A percentile compares a stretch with the other conserved stretches of the same genome.
phyloP scores from a whole-genome alignment of 2,888 invertebrate genomes.

The Thymelicus sylvestris region DNA sequence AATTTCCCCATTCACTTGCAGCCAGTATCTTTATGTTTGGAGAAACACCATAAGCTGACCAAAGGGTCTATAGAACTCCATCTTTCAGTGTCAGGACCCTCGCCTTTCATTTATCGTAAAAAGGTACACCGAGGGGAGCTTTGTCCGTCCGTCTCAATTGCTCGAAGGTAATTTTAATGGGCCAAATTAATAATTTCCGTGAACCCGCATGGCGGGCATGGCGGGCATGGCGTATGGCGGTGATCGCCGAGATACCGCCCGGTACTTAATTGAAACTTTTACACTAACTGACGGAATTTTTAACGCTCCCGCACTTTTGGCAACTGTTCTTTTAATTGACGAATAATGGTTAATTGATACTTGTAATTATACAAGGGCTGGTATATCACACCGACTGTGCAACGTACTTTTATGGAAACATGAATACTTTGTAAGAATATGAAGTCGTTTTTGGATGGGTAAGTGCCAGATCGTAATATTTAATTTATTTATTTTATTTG shows the following conservation, averaged over 20 bases:
- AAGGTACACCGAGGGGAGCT: constrained; percentile 47
- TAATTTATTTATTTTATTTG: too few species aligned
- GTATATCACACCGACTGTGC: background rate
- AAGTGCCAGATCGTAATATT: too few species aligned
- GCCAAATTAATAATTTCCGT: constrained; percentile 58
- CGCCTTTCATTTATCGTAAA: constrained; percentile 49
- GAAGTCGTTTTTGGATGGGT: too few species aligned
- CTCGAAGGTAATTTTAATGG: constrained; percentile 57
- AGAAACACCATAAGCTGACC: constrained; percentile 33
- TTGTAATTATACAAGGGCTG: background rate
- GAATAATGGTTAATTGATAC: background rate
- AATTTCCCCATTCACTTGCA: constrained; percentile 1
- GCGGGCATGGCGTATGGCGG: background rate
- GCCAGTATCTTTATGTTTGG: constrained; percentile 10
- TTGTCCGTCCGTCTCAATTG: constrained; percentile 51
- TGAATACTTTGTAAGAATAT: too few species aligned
- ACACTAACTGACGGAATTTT: constrained; percentile 50
- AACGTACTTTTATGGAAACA: too few species aligned
- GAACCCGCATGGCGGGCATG: constrained; percentile 49
- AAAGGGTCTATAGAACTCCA: constrained; percentile 38
- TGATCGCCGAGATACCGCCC: constrained; percentile 40
- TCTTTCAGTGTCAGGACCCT: constrained; percentile 47
- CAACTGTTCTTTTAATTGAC: constrained; percentile 5
- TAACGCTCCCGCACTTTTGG: constrained; percentile 41
- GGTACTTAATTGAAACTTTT: constrained; percentile 50